Evolutionary conservation across 1,140 invertebrate species (phyloP).

Genomic region (Callitettix versicolor): DNA sequence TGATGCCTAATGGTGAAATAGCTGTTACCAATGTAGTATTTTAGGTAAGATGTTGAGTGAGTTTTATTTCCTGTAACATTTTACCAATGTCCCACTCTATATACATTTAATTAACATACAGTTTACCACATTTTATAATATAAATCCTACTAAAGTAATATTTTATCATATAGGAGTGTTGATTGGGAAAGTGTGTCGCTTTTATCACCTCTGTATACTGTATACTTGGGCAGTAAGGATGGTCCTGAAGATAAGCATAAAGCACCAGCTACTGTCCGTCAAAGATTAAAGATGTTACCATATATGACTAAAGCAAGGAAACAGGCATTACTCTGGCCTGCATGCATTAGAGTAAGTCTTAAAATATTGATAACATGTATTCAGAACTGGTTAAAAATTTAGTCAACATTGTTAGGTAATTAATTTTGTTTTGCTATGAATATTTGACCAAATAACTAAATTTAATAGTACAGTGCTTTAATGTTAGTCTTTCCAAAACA

Average conservation of each 20-base stretch:
- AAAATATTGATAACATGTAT: no score
- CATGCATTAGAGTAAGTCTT: conserved; percentile 63
- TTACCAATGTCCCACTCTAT: no score
- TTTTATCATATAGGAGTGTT: conserved; percentile 41
- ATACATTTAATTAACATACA: no score
- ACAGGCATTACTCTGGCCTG: conserved; percentile 64
- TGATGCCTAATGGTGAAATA: no score
- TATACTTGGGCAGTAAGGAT: conserved; percentile 62
- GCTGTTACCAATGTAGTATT: no score
- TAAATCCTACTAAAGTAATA: no score
- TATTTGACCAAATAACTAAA: background rate
- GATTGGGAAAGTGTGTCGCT: conserved; percentile 62
- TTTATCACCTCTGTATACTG: conserved; percentile 58
- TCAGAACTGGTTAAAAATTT: no score
- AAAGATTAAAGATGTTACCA: conserved; percentile 74
- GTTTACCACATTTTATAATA: no score
- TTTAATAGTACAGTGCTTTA: background rate
- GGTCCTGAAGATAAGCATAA: conserved; percentile 47
- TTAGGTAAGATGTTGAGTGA: no score
- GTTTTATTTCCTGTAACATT: no score
- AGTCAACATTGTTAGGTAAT: no score
- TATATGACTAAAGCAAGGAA: conserved; percentile 70
- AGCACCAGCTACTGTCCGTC: conserved; percentile 63
- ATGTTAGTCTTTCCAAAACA: no score
- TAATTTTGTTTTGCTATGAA: background rate